A percentile compares a stretch with the other conserved stretches of the same genome.
phyloP scores from a whole-genome alignment of 2,113 vertebrate species.

The Pelecanoides urinatrix region DNA sequence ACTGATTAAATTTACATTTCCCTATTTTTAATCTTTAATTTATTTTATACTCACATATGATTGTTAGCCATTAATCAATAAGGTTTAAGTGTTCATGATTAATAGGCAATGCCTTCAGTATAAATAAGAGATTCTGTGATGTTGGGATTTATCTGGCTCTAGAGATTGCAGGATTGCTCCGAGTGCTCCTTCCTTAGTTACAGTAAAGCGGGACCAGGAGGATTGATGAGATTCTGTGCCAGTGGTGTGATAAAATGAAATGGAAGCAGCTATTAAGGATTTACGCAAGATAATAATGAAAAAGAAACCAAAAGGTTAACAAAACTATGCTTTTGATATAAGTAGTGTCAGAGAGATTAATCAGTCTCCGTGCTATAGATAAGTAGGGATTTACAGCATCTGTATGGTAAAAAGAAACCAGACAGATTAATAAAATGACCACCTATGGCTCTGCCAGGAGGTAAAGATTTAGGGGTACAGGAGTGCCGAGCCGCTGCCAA shows the following conservation, averaged over 20 bases:
- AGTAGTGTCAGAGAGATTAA: background rate
- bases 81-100: constrained; percentile 7
- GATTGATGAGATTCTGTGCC: background rate
- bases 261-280: background rate
- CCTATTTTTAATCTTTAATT: constrained; percentile 39
- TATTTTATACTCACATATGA: constrained; percentile 30
- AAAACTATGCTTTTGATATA: background rate
- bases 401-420: fast-evolving
- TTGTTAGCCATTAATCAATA: constrained; percentile 25
- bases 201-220: background rate
- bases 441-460: background rate
- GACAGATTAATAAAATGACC: background rate
- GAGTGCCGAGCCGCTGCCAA: background rate
- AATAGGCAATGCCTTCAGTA: background rate
- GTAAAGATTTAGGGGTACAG: background rate
- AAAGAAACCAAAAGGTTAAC: constrained; percentile 11
- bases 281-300: background rate
- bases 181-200: background rate
- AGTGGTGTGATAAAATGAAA: background rate
- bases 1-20: constrained; percentile 32
- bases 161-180: background rate
- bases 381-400: background rate
- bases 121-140: background rate
- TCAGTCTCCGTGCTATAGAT: background rate
- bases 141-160: background rate